Evolutionary conservation across 2,797 vertebrate species (phyloP).

Genomic region (Sarcophilus harrisii): DNA sequence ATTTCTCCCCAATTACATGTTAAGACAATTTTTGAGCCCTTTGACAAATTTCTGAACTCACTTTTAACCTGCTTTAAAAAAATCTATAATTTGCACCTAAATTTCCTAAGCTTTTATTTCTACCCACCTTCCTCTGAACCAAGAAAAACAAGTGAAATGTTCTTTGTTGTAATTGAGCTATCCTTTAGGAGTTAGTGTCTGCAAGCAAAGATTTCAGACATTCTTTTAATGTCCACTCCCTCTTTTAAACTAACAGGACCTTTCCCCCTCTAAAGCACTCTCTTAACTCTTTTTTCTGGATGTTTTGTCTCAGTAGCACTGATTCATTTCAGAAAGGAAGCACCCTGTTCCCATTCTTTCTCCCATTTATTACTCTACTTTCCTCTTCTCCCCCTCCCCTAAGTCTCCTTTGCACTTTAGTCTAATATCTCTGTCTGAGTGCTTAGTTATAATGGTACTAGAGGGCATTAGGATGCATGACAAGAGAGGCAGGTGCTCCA

Average conservation of each 20-base stretch:
- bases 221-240: neutral
- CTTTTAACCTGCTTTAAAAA: constrained; percentile 31
- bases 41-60: neutral
- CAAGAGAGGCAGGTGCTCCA: neutral
- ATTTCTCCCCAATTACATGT: neutral
- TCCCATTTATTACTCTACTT: neutral
- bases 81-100: neutral
- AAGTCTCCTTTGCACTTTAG: too few relatives aligned
- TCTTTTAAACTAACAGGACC: neutral
- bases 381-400: neutral
- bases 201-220: neutral
- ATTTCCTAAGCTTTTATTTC: neutral
- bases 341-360: neutral
- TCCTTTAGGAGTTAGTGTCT: neutral
- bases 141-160: neutral
- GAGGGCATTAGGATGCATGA: neutral
- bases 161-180: neutral
- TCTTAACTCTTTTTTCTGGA: neutral
- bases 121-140: neutral
- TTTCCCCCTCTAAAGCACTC: neutral
- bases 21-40: neutral
- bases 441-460: neutral
- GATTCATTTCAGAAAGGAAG: neutral
- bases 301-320: neutral
- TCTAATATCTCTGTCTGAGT: neutral